These are phyloP conservation scores for Adelosebastes latens DNA, from an alignment of 2,797 vertebrate species.

Conservation along the genomic window DNA sequence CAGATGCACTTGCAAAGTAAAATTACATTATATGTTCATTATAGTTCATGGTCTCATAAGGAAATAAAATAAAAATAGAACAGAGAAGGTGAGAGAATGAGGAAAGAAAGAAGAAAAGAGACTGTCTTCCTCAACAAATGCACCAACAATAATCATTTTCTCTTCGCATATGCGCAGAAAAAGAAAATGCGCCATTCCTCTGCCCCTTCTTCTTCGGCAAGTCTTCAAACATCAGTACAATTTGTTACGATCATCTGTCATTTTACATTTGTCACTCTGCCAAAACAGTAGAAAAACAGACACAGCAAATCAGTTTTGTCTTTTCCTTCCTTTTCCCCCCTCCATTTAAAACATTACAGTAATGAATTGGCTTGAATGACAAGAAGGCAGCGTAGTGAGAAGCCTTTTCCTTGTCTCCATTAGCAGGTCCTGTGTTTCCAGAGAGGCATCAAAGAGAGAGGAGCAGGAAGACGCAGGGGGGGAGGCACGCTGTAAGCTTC, in stretches of 20 bases:
- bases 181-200: constrained; percentile 1
- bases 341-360: constrained; percentile 54
- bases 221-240: constrained; percentile 33
- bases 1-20: neutral
- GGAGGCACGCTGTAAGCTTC: constrained; percentile 73
- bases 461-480: constrained; percentile 59
- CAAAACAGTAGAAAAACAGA: constrained; percentile 32
- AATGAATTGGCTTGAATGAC: constrained; percentile 72
- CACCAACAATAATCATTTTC: neutral
- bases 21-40: neutral
- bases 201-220: neutral
- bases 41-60: neutral
- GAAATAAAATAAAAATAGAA: neutral
- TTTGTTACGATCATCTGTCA: constrained; percentile 19
- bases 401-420: constrained; percentile 74
- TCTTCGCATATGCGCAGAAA: neutral
- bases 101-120: neutral
- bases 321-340: neutral
- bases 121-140: constrained; percentile 8
- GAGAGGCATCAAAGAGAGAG: constrained; percentile 73
- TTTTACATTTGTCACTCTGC: constrained; percentile 36
- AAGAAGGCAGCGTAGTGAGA: constrained; percentile 62
- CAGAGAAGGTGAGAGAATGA: neutral
- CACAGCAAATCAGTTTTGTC: constrained; percentile 30
- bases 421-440: constrained; percentile 77